These are phyloP conservation scores for Acrossocheilus wenchowensis DNA, from an alignment of 2,797 vertebrate species.

Conservation along the genomic window DNA sequence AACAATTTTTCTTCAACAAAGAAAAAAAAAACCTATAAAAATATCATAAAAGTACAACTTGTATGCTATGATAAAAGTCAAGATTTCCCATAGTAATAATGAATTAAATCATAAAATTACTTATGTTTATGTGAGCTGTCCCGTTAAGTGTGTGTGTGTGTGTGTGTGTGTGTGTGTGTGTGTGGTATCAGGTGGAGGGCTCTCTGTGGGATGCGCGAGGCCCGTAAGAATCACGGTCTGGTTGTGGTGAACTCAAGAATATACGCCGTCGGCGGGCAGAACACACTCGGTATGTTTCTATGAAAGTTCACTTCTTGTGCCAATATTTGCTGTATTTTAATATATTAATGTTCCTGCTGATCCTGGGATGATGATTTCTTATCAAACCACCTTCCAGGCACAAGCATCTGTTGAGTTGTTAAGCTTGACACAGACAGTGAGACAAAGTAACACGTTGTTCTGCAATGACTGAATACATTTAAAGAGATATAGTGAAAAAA, in stretches of 20 bases:
- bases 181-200: constrained; percentile 88
- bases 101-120: background rate
- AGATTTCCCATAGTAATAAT: background rate
- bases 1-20: background rate
- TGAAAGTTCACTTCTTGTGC: background rate
- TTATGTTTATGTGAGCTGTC: no score
- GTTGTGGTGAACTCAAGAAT: constrained; percentile 95
- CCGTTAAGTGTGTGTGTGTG: background rate
- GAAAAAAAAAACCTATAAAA: background rate
- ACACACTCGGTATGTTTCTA: constrained; percentile 82
- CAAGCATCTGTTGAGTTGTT: background rate
- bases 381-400: background rate
- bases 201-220: constrained; percentile 93
- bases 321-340: background rate
- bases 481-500: no score
- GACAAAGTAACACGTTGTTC: background rate
- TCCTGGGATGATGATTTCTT: background rate
- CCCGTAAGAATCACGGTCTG: constrained; percentile 94
- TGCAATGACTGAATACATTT: background rate
- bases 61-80: background rate
- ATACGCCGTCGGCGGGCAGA: constrained; percentile 95
- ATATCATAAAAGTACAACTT: background rate
- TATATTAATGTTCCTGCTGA: background rate
- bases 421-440: background rate
- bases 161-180: background rate